Percentiles rank a stretch among this genome's conserved stretches.
These are phyloP conservation scores for Orientallactaga sibirica DNA, from an alignment of 2,797 vertebrate species.

Conservation along the genomic window DNA sequence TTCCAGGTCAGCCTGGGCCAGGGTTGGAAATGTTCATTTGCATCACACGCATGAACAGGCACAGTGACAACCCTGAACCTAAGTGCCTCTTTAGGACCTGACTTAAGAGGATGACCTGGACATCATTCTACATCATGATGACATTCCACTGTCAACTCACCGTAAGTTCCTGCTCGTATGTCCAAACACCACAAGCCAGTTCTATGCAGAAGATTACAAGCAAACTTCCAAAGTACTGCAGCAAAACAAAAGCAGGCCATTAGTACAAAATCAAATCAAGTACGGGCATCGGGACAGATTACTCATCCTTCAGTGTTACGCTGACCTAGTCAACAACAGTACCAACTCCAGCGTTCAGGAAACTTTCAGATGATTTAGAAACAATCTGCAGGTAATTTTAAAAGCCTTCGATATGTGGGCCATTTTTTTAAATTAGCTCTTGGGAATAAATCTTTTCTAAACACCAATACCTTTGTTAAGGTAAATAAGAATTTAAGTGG, in stretches of 20 bases:
- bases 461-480: background rate
- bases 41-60: background rate
- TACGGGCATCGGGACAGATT: background rate
- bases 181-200: constrained; percentile 97
- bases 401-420: background rate
- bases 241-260: constrained; percentile 73
- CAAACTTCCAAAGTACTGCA: constrained; percentile 97
- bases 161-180: constrained; percentile 92
- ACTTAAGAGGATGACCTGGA: background rate
- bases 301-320: background rate
- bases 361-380: background rate
- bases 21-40: background rate
- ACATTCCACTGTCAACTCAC: constrained; percentile 85
- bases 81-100: background rate
- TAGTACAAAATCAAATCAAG: constrained; percentile 11
- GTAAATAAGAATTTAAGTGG: background rate
- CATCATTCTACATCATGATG: background rate
- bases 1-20: too few species aligned
- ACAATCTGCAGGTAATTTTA: background rate
- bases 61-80: background rate
- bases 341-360: background rate
- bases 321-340: constrained; percentile 6
- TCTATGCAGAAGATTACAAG: constrained; percentile 98
- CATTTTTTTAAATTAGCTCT: background rate
- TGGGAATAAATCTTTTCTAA: background rate